Conservation (phyloP, 92 coral and sea anemone species). For the Phenganax stokvisi region DNA sequence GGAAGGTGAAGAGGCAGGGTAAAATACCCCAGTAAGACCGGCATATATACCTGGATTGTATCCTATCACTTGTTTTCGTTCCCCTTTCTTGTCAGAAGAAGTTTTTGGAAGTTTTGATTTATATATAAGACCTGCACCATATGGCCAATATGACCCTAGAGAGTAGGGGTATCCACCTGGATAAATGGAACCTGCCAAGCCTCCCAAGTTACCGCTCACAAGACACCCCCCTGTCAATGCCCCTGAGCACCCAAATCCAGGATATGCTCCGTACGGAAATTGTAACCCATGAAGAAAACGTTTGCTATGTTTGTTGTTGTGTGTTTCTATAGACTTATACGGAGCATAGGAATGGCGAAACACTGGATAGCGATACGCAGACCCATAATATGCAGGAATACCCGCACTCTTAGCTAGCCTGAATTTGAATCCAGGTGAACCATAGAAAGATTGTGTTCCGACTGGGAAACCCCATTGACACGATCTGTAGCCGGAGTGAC, state of each 20-base stretch:
- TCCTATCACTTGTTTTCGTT: slow-evolving; percentile 61
- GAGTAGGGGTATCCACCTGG: slow-evolving; percentile 26
- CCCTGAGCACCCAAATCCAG: slow-evolving; percentile 29
- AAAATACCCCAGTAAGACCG: slow-evolving; percentile 23
- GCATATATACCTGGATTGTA: slow-evolving; percentile 89
- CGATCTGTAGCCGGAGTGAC: slow-evolving; percentile 25
- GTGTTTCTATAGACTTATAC: neutral
- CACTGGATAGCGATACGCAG: slow-evolving; percentile 9
- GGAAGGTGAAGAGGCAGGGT: slow-evolving; percentile 3
- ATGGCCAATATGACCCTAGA: neutral
- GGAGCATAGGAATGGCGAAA: slow-evolving; percentile 19
- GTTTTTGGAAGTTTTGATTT: slow-evolving; percentile 5
- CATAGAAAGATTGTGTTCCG: neutral
- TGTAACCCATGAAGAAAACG: slow-evolving; percentile 24
- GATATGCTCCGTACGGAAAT: slow-evolving; percentile 28
- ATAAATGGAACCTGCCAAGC: slow-evolving; percentile 2
- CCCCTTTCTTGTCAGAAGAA: slow-evolving; percentile 28
- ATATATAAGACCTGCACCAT: neutral
- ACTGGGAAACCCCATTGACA: slow-evolving; percentile 1
- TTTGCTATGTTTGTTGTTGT: slow-evolving; percentile 27
- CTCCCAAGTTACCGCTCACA: slow-evolving; percentile 33
- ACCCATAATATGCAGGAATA: slow-evolving; percentile 18
- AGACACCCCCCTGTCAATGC: slow-evolving; percentile 6
- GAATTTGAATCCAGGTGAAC: slow-evolving; percentile 9
- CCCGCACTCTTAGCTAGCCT: slow-evolving; percentile 21